Base-by-base conservation (phyloP, 2,113 vertebrate genomes). In the Aphyosemion australe region DNA sequence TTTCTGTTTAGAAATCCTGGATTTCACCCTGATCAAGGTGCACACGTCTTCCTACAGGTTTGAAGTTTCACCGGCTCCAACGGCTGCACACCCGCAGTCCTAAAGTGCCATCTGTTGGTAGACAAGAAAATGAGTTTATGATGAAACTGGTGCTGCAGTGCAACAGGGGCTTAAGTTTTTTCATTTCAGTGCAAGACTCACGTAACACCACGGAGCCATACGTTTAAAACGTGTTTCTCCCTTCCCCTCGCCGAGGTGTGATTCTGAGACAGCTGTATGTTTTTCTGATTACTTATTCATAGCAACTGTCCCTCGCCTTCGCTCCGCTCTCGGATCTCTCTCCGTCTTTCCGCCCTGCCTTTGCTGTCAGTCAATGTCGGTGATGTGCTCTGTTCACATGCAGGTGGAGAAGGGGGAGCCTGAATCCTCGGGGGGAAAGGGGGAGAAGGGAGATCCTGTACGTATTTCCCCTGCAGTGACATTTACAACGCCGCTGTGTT, bases 361-460 rank as follows among this genome's bases (percentile, higher is more conserved):
- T 49, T 55, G 65, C 77, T 86, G 84, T 86, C 75, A 80, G 65
- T 87, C 71, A 84, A 39, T 86, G 66, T 15, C 7, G 85, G 5
- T 79, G 70, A 81, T 83, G 61, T 80, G 77, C 84, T 87, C 57
- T 82, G 68, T 74, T 77, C 90, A 67, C 69, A 31, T 55, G 18
- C 88, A 97, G 95, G 93, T 89, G 54, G 92, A 92, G 71, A 82
- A 85, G 50, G 92, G 89, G 58, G 91, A 94, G 14, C 65, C 90
- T 14, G 94, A 86, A 81, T 69, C 93, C 79, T 86, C 92, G 12
- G 89, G 88, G 69, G 87, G 72, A 13, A 64, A 78, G 43, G 93
- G 92, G 69, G 85, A 87, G 15, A 63, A 85, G 74, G 94, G 94
- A 85, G 94, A 95, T 20, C 1, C 82, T 47, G 96, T 97, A 92